Base-by-base conservation (phyloP, 2,113 vertebrate species). In the Oxyruncus cristatus region DNA sequence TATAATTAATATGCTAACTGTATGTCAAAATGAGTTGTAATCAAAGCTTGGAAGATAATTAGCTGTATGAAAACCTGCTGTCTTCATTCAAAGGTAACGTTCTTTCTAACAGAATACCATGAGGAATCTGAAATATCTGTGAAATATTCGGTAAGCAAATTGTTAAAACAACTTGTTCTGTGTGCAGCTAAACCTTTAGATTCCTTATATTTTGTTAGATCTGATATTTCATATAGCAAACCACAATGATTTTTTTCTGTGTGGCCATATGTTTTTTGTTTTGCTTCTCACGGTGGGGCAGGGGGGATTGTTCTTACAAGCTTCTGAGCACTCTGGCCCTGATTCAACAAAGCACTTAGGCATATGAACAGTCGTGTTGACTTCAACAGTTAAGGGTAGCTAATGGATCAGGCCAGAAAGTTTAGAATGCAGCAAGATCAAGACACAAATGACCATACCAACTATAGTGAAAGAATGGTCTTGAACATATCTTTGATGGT, bases 281-380 rank as follows among this genome's bases (percentile, higher is more conserved):
- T 88, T 85, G 55, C 32, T 80, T 71, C 89, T 83, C 55, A 55
- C 55, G 37, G 3, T n/a, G 24, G 7, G 39, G 2, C 26, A 24
- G 7, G 28, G 12, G 1, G 12, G 8, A 18, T 39, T 77, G 61
- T 80, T 73, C 55, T 58, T 74, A 63, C 55, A 80, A 83, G 46
- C 13, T 85, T 63, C 63, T 83, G 59, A 90, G 88, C 21, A 50
- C 14, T 37, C 21, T 32, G 94, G 75, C 63, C 59, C 39, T 67
- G 77, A 84, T 77, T 92, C 89, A 96, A 83, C 42, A 88, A 84
- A 83, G 82, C 72, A 88, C 85, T 92, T 83, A 63, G 67, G 47
- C 63, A 67, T n/a, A 39, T 13, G 46, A 88, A 66, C 39, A 86
- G 52, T 63, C 8, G 1, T 28, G 17, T 47, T 95, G 62, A 90